phyloP scores from a whole-genome alignment of 1,140 invertebrate species.

The Hirudo medicinalis region DNA sequence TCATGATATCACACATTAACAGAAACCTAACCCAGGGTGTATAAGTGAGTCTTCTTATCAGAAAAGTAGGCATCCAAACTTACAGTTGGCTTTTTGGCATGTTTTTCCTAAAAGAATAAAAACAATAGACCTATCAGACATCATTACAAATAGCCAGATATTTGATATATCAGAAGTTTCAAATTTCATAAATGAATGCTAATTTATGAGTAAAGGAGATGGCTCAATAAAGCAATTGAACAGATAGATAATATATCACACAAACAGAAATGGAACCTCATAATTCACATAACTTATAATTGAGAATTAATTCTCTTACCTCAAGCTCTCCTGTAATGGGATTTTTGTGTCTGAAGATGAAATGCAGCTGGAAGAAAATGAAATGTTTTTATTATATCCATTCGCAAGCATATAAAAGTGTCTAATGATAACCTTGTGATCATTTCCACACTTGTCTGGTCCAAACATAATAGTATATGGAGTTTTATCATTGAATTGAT shows the following conservation, averaged over 20 bases:
- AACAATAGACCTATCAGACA: background rate
- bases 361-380: slow-evolving; percentile 58
- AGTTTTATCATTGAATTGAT: slow-evolving; percentile 82
- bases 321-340: slow-evolving; percentile 73
- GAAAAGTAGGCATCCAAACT: slow-evolving; percentile 76
- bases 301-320: slow-evolving; percentile 25
- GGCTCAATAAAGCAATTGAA: background rate
- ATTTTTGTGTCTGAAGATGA: slow-evolving; percentile 92
- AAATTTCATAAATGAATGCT: background rate
- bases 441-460: slow-evolving; percentile 94
- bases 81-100: slow-evolving; percentile 70
- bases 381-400: slow-evolving; percentile 20
- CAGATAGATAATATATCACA: background rate
- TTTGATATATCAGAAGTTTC: background rate
- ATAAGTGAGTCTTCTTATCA: slow-evolving; percentile 89
- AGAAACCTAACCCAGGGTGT: slow-evolving; percentile 52
- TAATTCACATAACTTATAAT: background rate
- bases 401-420: background rate
- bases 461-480: slow-evolving; percentile 98
- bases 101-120: slow-evolving; percentile 40
- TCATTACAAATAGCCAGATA: background rate
- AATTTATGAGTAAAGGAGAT: background rate
- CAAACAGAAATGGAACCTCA: background rate
- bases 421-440: slow-evolving; percentile 57
- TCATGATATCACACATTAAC: background rate